These are phyloP conservation scores for Amblyjoppa fuscipennis DNA, from an alignment of 2,888 invertebrate genomes.

Conservation along the genomic window DNA sequence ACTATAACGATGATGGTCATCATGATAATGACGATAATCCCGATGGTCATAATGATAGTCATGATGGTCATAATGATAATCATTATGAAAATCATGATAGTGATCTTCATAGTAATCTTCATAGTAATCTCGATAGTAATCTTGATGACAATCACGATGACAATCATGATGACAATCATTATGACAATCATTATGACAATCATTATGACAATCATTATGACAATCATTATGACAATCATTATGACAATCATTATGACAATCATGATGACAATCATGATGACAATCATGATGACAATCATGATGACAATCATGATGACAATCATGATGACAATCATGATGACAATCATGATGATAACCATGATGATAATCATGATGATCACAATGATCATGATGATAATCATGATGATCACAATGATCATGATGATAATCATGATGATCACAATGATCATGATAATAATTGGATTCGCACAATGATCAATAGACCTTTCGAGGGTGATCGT, in stretches of 20 bases:
- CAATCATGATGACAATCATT: no score
- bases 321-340: no score
- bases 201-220: no score
- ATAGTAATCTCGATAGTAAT: no score
- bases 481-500: background rate
- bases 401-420: background rate
- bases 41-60: no score
- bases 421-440: background rate
- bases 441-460: background rate
- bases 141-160: no score
- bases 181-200: background rate
- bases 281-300: background rate
- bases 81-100: no score
- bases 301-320: background rate
- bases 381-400: background rate
- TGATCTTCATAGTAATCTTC: no score
- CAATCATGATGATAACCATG: no score
- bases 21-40: background rate
- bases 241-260: no score
- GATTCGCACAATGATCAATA: conserved; percentile 12
- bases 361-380: background rate
- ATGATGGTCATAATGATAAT: no score
- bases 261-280: background rate
- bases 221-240: background rate
- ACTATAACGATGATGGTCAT: background rate